These are phyloP conservation scores for Onychomys leucogaster DNA, from an alignment of 2,797 vertebrate species.

Conservation along the genomic window DNA sequence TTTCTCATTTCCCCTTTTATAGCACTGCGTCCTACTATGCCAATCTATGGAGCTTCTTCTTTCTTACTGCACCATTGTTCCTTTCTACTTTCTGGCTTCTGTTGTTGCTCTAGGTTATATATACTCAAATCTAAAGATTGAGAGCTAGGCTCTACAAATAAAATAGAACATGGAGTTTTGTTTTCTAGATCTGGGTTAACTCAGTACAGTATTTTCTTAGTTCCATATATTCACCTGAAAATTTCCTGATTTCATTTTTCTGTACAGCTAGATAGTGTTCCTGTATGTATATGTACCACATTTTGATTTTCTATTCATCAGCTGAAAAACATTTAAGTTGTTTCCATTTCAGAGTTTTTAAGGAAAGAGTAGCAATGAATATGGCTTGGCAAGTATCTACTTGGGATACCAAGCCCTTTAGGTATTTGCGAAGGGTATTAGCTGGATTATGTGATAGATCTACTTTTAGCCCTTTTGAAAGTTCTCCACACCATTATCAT, in stretches of 20 bases:
- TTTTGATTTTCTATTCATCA: too few species aligned
- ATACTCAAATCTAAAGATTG: neutral
- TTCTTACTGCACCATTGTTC: neutral
- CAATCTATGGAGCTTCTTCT: neutral
- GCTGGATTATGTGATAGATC: neutral
- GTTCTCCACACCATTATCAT: neutral
- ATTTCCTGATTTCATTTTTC: neutral
- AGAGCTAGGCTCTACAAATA: neutral
- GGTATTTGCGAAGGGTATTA: too few species aligned
- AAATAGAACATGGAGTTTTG: neutral
- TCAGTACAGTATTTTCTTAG: neutral
- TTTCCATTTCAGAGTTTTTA: too few species aligned
- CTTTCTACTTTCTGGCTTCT: neutral
- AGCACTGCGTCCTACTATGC: neutral
- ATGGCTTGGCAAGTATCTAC: too few species aligned
- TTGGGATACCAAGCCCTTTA: too few species aligned
- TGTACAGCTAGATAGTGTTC: neutral
- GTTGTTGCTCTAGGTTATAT: neutral
- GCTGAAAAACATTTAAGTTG: too few species aligned
- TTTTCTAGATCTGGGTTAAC: neutral
- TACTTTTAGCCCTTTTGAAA: neutral
- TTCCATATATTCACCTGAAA: neutral
- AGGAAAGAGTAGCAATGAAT: too few species aligned
- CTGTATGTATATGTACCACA: neutral
- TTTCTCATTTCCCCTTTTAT: neutral